Base-by-base conservation (phyloP, 2,888 invertebrate species). In the Ormyrus labotus region DNA sequence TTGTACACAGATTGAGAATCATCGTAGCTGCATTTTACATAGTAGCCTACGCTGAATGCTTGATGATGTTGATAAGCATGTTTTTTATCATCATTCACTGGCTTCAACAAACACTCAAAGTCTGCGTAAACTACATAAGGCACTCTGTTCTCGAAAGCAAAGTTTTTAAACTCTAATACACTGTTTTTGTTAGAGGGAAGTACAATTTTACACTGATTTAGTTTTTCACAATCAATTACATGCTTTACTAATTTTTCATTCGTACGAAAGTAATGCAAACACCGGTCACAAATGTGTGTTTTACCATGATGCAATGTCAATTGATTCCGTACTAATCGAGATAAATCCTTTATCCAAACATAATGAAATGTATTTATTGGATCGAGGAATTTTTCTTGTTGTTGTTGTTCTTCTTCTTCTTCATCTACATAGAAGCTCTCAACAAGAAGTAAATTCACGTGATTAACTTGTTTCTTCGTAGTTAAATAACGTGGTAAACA, bases 81-180 rank as follows among this genome's bases (percentile, higher is more conserved):
- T 53, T 19, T 19, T 19, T 67, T 57, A 9, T 71, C 58, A 34
- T 50, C 45, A 34, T 10, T 13, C 6, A 11, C 2, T 47, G 80
- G 70, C 47, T 74, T 63, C 47, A 78, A 53, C 7, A 82, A 57
- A 55, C 76, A 80, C 61, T 82, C 80, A 55, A 82, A 63, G 19
- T 83, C 81, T 0, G 76, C 76, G 45, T 78, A 78, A 11, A 83
- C 71, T n/a, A 77, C 48, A 58, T 3, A 58, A 58, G 19, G 19
- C 19, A 19, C 19, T 19, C 19, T 19, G 19, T 19, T 19, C 19
- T 0, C 19, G 19, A 19, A 19, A 19, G 19, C 19, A 0, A 19
- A 19, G 19, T 19, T 19, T 19, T 19, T 19, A 19, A 19, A 19
- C 1, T 19, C 19, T 19, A 19, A 19, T 19, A 19, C 19, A 19